A percentile compares a stretch with the other conserved stretches of the same genome.
Evolutionary conservation across 2,888 invertebrate species (phyloP).

Genomic region (Eupelmus urozonus): DNA sequence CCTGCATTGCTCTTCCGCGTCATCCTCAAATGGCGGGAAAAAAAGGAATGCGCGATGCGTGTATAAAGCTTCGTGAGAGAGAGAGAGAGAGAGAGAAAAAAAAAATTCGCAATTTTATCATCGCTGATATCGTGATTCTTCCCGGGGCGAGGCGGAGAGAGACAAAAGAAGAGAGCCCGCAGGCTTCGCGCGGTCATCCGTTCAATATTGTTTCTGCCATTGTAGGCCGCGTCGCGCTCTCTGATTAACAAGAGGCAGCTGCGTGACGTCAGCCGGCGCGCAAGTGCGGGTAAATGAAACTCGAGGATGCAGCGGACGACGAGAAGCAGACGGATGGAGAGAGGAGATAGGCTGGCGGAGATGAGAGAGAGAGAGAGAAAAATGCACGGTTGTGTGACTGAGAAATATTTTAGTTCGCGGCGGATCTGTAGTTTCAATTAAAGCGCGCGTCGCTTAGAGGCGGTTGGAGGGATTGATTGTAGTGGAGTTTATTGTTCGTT

Average conservation of each 20-base stretch:
- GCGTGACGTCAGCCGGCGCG: conserved; percentile 20
- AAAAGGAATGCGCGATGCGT: neutral
- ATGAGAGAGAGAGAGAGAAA: neutral
- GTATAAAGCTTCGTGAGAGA: neutral
- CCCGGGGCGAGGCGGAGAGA: neutral
- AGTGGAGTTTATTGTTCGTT: too few species aligned
- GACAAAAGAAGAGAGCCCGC: conserved; percentile 3
- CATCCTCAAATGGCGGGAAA: neutral
- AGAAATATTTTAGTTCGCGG: conserved; percentile 24
- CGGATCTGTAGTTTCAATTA: neutral
- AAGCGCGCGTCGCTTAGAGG: neutral
- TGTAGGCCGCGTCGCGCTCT: conserved; percentile 25
- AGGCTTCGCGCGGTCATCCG: conserved; percentile 34
- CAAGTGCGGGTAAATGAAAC: conserved; percentile 24
- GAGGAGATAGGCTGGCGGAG: neutral
- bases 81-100: conserved; percentile 3
- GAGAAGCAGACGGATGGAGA: neutral
- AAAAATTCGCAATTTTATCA: too few species aligned
- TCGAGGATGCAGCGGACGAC: conserved; percentile 3
- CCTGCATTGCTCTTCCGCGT: neutral
- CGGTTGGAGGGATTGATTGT: too few species aligned
- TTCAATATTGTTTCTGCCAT: conserved; percentile 42
- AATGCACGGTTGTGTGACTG: neutral
- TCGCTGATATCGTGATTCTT: too few species aligned
- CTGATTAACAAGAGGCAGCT: conserved; percentile 41